Percentiles rank a stretch among this genome's conserved stretches.
These are phyloP conservation scores for Busseola fusca DNA, from an alignment of 2,888 invertebrate genomes.

Conservation along the genomic window DNA sequence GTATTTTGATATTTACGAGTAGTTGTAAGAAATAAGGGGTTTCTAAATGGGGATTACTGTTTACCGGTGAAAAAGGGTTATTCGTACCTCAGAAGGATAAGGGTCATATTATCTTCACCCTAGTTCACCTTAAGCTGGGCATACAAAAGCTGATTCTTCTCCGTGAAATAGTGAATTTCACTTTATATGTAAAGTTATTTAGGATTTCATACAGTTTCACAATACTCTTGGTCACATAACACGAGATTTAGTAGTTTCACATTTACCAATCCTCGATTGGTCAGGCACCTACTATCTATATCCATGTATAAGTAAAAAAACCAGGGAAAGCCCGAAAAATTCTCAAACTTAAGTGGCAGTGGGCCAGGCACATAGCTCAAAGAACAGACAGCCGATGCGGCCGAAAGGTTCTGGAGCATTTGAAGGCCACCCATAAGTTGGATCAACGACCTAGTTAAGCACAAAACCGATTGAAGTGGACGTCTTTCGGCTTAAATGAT, in stretches of 20 bases:
- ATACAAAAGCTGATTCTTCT: conserved; percentile 6
- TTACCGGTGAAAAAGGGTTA: neutral
- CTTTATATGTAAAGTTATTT: conserved; percentile 31
- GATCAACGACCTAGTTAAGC: too few relatives aligned
- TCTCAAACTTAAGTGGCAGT: too few relatives aligned
- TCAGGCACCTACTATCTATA: neutral
- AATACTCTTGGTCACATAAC: neutral
- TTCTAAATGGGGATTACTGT: neutral
- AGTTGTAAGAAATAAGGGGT: neutral
- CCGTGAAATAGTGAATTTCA: conserved; percentile 11
- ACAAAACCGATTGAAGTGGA: too few relatives aligned
- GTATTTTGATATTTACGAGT: neutral
- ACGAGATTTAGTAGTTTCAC: conserved; percentile 3
- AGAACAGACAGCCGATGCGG: too few relatives aligned
- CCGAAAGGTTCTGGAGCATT: too few relatives aligned
- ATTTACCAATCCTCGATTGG: neutral
- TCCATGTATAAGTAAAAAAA: neutral
- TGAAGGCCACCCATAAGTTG: too few relatives aligned
- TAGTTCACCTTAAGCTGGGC: neutral
- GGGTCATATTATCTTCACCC: neutral
- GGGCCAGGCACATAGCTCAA: too few relatives aligned
- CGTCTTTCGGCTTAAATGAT: too few relatives aligned
- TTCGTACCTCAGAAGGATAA: neutral
- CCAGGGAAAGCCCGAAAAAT: too few relatives aligned
- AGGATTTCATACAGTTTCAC: conserved; percentile 30